Base-by-base conservation (phyloP, 2,888 invertebrate species). In the Psococerastis gibbosa region DNA sequence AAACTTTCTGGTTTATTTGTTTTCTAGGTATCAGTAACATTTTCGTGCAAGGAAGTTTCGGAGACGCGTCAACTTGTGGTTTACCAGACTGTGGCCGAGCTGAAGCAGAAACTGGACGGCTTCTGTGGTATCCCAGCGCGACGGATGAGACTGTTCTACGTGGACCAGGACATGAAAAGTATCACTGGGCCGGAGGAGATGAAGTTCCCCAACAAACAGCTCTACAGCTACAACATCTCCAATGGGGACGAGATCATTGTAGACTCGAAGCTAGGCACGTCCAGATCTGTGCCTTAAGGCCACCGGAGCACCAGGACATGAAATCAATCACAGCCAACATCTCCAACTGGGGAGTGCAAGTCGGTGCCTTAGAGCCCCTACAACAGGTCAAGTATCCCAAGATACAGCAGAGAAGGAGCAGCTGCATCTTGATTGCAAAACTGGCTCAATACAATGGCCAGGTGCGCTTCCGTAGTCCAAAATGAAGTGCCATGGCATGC, bases 161-260 rank as follows among this genome's bases (percentile, higher is more conserved):
- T 84, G 8, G 91, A 92, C 59, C 81, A 85, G 57, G 69, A 66
- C 46, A 60, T 69, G 59, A 61, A 62, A 52, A 59, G 61, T 35
- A 57, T 61, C 15, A 60, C 62, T 45, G 85, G 84, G 16, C 83
- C 87, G 1, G 89, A 89, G 60, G 84, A 85, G 60, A 84, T 92
- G 81, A 75, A 76, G 52, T 88, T 75, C 55, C 84, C 87, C 2
- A 80, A 80, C 53, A 88, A 89, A 58, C 83, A 82, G 60, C 70
- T 92, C 17, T 89, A 89, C 61, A 84, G 87, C 47, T 89, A 89
- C 64, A 88, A 88, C 62, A 82, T 91, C 48, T 69, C 78, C 50
- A 78, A 82, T 46, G 89, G 88, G 9, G 89, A 89, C 61, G 87
- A 88, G 62, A 88, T 91, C 54, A 81, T 88, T 50, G 78, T 91